Evolutionary conservation across 2,113 vertebrate species (phyloP).

Genomic region (Amazona vittata): DNA sequence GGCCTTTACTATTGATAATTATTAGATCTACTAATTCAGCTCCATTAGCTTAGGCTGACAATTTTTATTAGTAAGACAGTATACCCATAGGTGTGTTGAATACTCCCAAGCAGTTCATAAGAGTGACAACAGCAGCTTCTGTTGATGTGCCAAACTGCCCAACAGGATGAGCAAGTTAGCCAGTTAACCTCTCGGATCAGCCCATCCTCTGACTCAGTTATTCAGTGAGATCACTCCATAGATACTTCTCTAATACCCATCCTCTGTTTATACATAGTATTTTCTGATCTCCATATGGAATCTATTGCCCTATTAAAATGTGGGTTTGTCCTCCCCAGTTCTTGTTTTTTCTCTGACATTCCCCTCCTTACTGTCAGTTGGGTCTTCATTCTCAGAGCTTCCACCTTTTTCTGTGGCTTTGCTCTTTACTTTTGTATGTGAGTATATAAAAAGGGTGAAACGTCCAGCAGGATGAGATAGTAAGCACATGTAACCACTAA

Average conservation of each 20-base stretch:
- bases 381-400: conserved; percentile 14
- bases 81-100: not conserved
- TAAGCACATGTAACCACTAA: not conserved
- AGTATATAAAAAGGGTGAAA: not conserved
- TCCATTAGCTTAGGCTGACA: not conserved
- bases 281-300: not conserved
- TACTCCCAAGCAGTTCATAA: not conserved
- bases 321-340: not conserved
- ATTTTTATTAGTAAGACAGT: not conserved
- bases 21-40: conserved; percentile 3
- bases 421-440: not conserved
- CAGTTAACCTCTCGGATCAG: not conserved
- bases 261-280: not conserved
- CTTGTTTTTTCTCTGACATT: not conserved
- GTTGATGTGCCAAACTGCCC: not conserved
- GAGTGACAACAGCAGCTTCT: not conserved
- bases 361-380: not conserved
- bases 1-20: not conserved
- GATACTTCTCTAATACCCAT: not conserved
- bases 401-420: conserved; percentile 24
- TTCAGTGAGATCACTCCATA: not conserved
- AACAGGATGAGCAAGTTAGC: not conserved
- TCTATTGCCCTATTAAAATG: not conserved
- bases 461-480: not conserved
- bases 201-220: not conserved